Conservation (phyloP, 2,797 vertebrate genomes). For the Morus bassanus region DNA sequence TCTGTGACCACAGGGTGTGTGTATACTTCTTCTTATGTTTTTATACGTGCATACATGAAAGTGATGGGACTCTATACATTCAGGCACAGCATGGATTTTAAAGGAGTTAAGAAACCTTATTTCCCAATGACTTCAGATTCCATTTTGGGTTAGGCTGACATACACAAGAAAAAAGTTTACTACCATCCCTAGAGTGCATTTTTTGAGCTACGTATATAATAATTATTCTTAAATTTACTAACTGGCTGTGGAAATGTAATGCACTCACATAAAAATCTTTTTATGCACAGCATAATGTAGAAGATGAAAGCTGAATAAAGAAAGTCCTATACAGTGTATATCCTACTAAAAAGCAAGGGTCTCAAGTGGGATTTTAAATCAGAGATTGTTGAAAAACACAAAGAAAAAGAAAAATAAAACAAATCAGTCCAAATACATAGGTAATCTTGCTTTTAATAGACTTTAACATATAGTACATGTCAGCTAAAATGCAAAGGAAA, state of each 20-base stretch:
- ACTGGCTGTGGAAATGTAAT: neutral
- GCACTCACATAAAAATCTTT: neutral
- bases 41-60: neutral
- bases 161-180: neutral
- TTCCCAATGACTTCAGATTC: neutral
- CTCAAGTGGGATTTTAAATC: neutral
- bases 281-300: neutral
- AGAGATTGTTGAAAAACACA: neutral
- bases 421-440: neutral
- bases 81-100: neutral
- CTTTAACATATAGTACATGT: neutral
- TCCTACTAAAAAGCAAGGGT: neutral
- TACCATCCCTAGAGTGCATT: neutral
- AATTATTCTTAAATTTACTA: neutral
- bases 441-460: neutral
- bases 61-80: neutral
- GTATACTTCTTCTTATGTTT: neutral
- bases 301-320: neutral
- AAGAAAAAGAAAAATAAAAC: neutral
- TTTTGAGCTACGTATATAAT: neutral
- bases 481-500: neutral
- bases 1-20: neutral
- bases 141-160: neutral
- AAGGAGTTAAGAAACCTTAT: neutral
- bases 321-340: neutral